phyloP scores from a whole-genome alignment of 92 coral and sea anemone genomes.

The Epizoanthus scotinus region DNA sequence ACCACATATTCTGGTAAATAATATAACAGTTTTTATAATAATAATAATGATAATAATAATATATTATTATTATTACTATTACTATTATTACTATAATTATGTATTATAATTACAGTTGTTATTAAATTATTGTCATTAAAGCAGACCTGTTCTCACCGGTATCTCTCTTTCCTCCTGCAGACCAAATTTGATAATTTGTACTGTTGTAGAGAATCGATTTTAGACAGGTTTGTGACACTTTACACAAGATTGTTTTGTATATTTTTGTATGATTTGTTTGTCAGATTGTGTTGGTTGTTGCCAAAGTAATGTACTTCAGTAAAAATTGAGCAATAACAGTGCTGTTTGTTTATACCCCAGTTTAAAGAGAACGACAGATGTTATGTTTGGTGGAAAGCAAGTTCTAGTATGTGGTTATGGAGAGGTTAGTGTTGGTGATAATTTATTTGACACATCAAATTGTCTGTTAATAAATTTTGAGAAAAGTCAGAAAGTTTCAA shows the following conservation, averaged over 20 bases:
- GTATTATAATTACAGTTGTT: not conserved
- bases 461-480: no score
- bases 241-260: not conserved
- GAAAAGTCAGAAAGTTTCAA: no score
- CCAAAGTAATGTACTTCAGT: not conserved
- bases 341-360: slow-evolving; percentile 34
- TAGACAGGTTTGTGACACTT: slow-evolving; percentile 81
- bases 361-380: slow-evolving; percentile 99
- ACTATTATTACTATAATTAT: not conserved
- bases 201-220: slow-evolving; percentile 98
- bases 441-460: no score
- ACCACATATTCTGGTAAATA: no score
- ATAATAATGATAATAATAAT: no score
- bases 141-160: not conserved
- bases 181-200: slow-evolving; percentile 98
- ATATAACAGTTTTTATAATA: no score
- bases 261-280: not conserved
- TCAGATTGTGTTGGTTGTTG: not conserved
- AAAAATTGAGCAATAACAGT: not conserved
- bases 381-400: slow-evolving; percentile 99
- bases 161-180: slow-evolving; percentile 56
- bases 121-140: not conserved
- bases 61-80: no score
- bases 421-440: slow-evolving; percentile 66
- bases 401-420: slow-evolving; percentile 99